Conservation (phyloP, 2,113 vertebrate species). For the Balaenoptera acutorostrata region DNA sequence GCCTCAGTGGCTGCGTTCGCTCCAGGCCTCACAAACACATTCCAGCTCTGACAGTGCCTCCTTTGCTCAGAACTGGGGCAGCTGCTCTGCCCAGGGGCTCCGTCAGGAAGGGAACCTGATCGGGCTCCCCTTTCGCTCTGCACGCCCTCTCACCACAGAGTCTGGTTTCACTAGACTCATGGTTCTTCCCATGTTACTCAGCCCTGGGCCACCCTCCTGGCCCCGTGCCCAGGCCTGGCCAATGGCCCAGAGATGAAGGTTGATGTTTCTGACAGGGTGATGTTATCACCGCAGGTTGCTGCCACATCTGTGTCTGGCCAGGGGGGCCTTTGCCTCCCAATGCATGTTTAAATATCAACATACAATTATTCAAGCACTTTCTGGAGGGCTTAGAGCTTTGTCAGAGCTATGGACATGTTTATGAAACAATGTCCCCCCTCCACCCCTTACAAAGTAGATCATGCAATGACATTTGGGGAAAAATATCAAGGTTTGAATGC, state of each 20-base stretch:
- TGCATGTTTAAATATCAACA: fast-evolving
- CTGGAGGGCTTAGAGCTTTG: background rate
- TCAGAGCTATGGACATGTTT: background rate
- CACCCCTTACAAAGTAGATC: background rate
- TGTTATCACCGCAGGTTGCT: fast-evolving
- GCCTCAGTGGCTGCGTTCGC: background rate
- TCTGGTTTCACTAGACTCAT: background rate
- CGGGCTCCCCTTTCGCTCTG: fast-evolving
- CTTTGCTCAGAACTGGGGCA: background rate
- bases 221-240: background rate
- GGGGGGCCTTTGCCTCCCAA: too few relatives aligned
- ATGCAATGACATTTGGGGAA: fast-evolving
- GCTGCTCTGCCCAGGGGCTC: too few relatives aligned
- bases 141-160: background rate
- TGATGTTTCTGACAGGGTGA: background rate
- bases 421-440: background rate
- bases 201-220: background rate
- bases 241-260: background rate
- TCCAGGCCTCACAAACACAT: background rate
- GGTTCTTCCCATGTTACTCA: background rate
- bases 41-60: background rate
- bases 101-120: fast-evolving
- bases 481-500: background rate
- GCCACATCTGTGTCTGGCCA: fast-evolving
- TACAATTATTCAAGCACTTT: background rate